Evolutionary conservation across 2,797 vertebrate genomes (phyloP).

Genomic region (Gouania willdenowi): DNA sequence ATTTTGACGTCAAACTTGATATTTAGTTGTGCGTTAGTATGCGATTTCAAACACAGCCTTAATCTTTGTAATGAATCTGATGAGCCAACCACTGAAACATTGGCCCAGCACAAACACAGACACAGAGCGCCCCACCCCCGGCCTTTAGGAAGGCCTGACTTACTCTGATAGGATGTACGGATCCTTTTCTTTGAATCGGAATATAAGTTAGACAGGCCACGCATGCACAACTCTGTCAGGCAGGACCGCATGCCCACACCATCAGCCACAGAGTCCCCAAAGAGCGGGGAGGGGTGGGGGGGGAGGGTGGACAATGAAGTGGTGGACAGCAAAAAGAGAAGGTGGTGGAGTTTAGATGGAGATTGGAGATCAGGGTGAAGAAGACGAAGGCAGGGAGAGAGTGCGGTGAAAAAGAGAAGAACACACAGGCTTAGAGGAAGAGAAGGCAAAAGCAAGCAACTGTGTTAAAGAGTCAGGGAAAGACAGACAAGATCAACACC

Average conservation of each 20-base stretch:
- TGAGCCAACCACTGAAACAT: slow-evolving; percentile 16
- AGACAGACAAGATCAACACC: slow-evolving; percentile 33
- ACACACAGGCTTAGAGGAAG: slow-evolving; percentile 86
- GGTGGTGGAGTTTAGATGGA: slow-evolving; percentile 64
- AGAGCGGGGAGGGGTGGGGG: slow-evolving; percentile 69
- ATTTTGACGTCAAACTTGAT: too few relatives aligned
- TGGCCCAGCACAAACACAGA: slow-evolving; percentile 16
- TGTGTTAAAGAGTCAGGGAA: slow-evolving; percentile 53
- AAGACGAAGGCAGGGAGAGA: slow-evolving; percentile 46
- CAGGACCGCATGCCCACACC: slow-evolving; percentile 88
- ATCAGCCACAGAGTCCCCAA: slow-evolving; percentile 80
- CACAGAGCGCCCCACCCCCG: slow-evolving; percentile 35
- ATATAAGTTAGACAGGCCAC: slow-evolving; percentile 99
- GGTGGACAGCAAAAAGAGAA: slow-evolving; percentile 27
- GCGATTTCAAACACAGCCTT: too few relatives aligned
- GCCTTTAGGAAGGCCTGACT: slow-evolving; percentile 75
- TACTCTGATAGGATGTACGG: slow-evolving; percentile 99
- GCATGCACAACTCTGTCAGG: slow-evolving; percentile 99
- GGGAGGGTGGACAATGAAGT: neutral
- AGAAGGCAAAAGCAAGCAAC: slow-evolving; percentile 76
- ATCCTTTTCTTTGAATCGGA: slow-evolving; percentile 99
- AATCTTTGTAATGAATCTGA: too few relatives aligned
- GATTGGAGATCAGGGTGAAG: neutral
- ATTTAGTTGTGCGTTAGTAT: too few relatives aligned
- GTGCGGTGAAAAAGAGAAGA: slow-evolving; percentile 80